Base-by-base conservation (phyloP, 2,888 invertebrate genomes). In the Biston betularia region DNA sequence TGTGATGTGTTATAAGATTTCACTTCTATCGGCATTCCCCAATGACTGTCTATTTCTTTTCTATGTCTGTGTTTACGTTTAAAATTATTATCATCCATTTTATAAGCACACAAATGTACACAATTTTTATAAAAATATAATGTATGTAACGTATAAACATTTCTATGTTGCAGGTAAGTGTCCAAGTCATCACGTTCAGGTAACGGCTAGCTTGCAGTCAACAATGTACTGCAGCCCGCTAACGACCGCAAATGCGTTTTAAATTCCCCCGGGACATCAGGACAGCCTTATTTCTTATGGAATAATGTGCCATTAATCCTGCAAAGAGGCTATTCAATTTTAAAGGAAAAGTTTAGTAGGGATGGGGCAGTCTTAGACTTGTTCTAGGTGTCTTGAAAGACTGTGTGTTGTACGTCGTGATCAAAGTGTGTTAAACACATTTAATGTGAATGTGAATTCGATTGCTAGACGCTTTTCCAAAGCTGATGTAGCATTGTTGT, bases 181-280 rank as follows among this genome's bases (percentile, higher is more conserved):
- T 74, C 75, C 70, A 24, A 38, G 50, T 24, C 52, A 45, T 62
- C 64, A 65, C 10, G 14, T 12, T 24, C 54, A 55, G 54, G 78
- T 75, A 75, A 68, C 60, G 70, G 73, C 75, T 75, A 80, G 77
- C 34, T 0, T 78, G 75, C 73, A 75, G 72, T 62, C 69, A 69
- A 65, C 55, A 33, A 49, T 75, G 70, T 67, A 80, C 40, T 38
- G 48, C 84, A 72, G 24, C 24, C 65, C 76, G 76, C 75, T 89
- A 90, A 90, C 89, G 90, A 89, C 86, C 73, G 64, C 80, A 81
- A 85, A 89, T 89, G 88, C 80, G 77, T 87, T 90, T 89, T 88
- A 88, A 90, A 89, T 89, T 82, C 82, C 72, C 81, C 55, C 35
- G 48, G 69, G 63, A 70, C 65, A 53, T 56, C 58, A 54, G 65